Conservation (phyloP, 2,888 invertebrate species). For the Zeuzera pyrina region DNA sequence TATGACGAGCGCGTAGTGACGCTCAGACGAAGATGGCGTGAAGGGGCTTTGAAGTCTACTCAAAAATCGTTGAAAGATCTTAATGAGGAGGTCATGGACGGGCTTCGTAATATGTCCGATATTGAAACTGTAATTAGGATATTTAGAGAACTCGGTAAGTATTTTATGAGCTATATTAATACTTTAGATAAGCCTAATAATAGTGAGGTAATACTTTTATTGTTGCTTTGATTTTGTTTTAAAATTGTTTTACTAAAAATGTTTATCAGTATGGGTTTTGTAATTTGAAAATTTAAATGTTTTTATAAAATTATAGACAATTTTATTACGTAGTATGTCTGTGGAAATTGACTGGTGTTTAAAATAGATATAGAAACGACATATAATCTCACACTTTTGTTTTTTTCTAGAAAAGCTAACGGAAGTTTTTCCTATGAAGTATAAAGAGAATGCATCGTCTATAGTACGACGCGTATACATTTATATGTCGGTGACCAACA, state of each 20-base stretch:
- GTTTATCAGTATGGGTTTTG: no score
- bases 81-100: constrained; percentile 54
- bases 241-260: no score
- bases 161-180: not conserved
- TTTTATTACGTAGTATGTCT: no score
- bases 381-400: no score
- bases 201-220: no score
- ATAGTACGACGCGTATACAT: constrained; percentile 45
- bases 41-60: constrained; percentile 42
- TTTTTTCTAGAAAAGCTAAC: constrained; percentile 49
- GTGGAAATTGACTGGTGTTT: no score
- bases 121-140: constrained; percentile 53
- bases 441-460: constrained; percentile 37
- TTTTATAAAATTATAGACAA: no score
- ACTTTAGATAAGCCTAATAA: no score
- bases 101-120: constrained; percentile 39
- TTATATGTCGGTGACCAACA: constrained; percentile 63
- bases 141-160: constrained; percentile 53
- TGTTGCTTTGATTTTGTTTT: no score
- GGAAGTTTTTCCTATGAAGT: constrained; percentile 60
- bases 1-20: constrained; percentile 32
- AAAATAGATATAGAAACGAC: no score
- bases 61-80: constrained; percentile 50
- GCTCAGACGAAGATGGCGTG: constrained; percentile 50
- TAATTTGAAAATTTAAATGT: no score